Percentiles rank a stretch among this genome's conserved stretches.
phyloP scores from a whole-genome alignment of 2,113 vertebrate genomes.

The Alaudala cheleensis region DNA sequence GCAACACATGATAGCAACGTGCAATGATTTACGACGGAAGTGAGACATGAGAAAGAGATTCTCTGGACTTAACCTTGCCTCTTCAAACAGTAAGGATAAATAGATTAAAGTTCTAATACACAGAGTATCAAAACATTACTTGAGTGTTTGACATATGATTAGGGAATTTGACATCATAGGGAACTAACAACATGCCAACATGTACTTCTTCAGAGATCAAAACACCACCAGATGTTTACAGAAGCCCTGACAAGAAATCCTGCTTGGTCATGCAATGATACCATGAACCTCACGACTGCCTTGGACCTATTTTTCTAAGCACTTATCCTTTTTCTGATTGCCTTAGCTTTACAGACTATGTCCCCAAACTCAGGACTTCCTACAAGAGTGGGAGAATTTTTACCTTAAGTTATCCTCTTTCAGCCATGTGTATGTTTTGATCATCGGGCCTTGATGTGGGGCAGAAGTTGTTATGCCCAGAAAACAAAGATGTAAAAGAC shows the following conservation, averaged over 20 bases:
- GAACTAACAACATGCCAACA: not conserved
- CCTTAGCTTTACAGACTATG: not conserved
- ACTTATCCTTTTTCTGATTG: not conserved
- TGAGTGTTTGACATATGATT: not conserved
- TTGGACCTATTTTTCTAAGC: not conserved
- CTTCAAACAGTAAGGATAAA: not conserved
- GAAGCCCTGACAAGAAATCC: not conserved
- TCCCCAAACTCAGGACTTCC: not conserved
- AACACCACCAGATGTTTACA: not conserved
- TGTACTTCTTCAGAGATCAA: not conserved
- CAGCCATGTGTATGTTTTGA: not conserved
- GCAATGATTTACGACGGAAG: not conserved
- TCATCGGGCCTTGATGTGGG: not conserved
- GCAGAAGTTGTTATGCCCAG: not conserved
- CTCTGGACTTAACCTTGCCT: not conserved
- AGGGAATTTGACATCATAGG: not conserved
- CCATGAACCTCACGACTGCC: not conserved
- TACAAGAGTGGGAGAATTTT: not conserved
- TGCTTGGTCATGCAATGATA: not conserved
- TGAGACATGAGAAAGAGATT: not conserved
- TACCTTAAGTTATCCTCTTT: not conserved
- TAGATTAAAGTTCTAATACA: not conserved
- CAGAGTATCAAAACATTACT: not conserved
- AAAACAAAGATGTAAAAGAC: not conserved
- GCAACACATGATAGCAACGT: not conserved